Evolutionary conservation across 1,140 invertebrate species (phyloP).

Genomic region (Zeugodacus cucurbitae): DNA sequence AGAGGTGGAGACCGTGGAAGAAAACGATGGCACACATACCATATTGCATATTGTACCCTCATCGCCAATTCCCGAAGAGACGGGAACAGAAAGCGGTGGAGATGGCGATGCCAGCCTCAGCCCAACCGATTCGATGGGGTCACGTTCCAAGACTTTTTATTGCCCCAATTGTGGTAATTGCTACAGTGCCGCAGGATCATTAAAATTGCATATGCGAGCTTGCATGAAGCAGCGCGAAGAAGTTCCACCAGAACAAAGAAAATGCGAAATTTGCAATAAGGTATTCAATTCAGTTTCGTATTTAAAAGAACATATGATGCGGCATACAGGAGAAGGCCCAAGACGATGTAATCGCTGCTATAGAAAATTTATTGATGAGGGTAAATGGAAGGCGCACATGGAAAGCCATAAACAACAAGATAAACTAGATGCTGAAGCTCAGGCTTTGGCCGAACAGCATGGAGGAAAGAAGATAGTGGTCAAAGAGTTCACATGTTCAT

Average conservation of each 20-base stretch:
- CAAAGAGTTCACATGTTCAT: conserved; percentile 63
- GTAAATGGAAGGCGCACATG: conserved; percentile 58
- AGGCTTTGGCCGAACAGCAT: conserved; percentile 55
- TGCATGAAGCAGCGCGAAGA: conserved; percentile 59
- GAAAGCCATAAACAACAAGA: conserved; percentile 62
- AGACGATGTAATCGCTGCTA: conserved; percentile 63
- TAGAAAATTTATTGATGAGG: conserved; percentile 61
- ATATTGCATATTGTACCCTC: conserved; percentile 58
- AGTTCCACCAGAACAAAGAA: conserved; percentile 57
- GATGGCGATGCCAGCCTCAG: conserved; percentile 49
- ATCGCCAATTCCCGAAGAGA: conserved; percentile 48
- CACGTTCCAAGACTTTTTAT: conserved; percentile 57
- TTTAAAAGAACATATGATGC: conserved; percentile 64
- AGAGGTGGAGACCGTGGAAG: conserved; percentile 60
- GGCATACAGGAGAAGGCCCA: conserved; percentile 61
- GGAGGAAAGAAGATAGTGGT: conserved; percentile 62
- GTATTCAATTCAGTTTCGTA: conserved; percentile 64
- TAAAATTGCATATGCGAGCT: conserved; percentile 63
- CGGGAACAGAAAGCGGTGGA: conserved; percentile 45
- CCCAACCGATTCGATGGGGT: not conserved
- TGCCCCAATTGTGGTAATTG: conserved; percentile 64
- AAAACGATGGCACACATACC: conserved; percentile 61
- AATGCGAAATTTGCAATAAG: conserved; percentile 61
- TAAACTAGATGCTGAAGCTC: conserved; percentile 60
- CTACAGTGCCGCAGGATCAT: conserved; percentile 61